Evolutionary conservation across 2,113 vertebrate species (phyloP).

Genomic region (Columba livia): DNA sequence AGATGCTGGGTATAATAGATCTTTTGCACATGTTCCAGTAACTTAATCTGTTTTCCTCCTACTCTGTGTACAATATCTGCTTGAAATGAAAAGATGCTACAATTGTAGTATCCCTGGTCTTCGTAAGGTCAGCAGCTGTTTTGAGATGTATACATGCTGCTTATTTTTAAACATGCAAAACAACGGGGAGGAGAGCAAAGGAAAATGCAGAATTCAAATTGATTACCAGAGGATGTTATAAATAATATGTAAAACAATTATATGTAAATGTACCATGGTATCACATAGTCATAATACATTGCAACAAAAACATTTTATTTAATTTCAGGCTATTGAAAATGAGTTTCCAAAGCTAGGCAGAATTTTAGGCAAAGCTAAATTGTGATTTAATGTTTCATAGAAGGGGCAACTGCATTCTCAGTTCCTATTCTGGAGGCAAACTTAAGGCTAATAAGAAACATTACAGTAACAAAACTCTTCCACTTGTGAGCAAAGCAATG

Average conservation of each 20-base stretch:
- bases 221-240: not conserved
- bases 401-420: not conserved
- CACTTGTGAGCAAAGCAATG: not conserved
- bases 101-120: not conserved
- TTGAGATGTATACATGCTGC: not conserved
- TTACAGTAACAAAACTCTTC: not conserved
- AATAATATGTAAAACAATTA: conserved; percentile 12
- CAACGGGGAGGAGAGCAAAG: conserved; percentile 1
- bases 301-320: conserved; percentile 18
- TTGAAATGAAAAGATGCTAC: conserved; percentile 9
- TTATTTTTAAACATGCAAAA: conserved; percentile 51
- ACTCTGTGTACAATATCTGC: not conserved
- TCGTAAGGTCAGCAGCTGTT: conserved; percentile 10
- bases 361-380: conserved; percentile 13
- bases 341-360: not conserved
- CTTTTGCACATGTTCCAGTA: not conserved
- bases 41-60: not conserved
- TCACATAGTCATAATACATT: not conserved
- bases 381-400: not conserved
- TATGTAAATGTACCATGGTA: not conserved
- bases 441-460: not conserved
- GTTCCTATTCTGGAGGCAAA: not conserved
- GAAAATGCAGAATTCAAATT: conserved; percentile 29
- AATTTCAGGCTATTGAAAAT: not conserved
- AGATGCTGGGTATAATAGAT: not conserved